A percentile compares a stretch with the other conserved stretches of the same genome.
These are phyloP conservation scores for Drosophila sordidapex DNA, from an alignment of 2,888 invertebrate genomes.

Conservation along the genomic window DNA sequence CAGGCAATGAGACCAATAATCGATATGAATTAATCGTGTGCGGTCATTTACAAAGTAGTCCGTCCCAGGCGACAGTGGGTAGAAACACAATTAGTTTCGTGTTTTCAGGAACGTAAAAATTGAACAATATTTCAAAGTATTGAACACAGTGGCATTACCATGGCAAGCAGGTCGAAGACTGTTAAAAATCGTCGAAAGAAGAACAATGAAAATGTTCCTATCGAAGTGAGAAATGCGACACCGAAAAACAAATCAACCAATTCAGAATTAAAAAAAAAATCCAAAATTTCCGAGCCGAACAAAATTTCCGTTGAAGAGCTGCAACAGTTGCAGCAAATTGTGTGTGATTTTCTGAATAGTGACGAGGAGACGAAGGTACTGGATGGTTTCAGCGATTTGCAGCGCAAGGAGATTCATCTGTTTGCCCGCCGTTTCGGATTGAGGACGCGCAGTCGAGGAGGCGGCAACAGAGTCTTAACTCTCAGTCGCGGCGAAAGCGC, in stretches of 20 bases:
- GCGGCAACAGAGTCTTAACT: constrained; percentile 65
- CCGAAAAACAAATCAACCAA: constrained; percentile 18
- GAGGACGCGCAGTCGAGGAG: constrained; percentile 65
- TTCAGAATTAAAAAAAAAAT: constrained; percentile 5
- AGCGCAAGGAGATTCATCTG: constrained; percentile 75
- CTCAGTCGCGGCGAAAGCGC: constrained; percentile 48
- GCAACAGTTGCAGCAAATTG: constrained; percentile 48
- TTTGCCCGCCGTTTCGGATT: constrained; percentile 69
- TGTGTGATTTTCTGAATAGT: constrained; percentile 69
- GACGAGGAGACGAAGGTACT: constrained; percentile 53
- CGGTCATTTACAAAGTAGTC: not conserved
- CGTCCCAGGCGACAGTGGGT: not conserved
- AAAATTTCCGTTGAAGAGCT: constrained; percentile 12
- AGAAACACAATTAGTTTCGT: not conserved
- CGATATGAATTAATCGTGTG: constrained; percentile 8
- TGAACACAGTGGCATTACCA: not conserved
- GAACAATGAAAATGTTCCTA: not conserved
- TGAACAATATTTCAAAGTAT: not conserved
- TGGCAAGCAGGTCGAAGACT: not conserved
- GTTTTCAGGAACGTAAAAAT: not conserved
- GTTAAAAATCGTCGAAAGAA: constrained; percentile 14
- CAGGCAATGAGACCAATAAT: not conserved
- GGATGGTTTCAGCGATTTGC: constrained; percentile 50
- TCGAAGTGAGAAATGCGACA: not conserved
- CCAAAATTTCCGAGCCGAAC: not conserved